Conservation (phyloP, 2,888 invertebrate species). For the Embidobia sp. region DNA sequence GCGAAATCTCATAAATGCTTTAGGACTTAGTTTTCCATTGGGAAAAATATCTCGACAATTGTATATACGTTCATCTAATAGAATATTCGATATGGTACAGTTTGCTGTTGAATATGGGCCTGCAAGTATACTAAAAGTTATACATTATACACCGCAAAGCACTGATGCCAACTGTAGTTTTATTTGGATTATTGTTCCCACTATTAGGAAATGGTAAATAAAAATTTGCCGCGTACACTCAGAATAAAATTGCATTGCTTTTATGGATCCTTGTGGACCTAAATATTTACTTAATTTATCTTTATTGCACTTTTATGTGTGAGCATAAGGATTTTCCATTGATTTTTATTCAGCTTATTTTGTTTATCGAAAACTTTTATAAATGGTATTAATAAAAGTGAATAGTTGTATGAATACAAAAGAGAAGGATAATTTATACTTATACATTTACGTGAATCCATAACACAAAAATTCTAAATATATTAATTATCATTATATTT, state of each 20-base stretch:
- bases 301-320: no score
- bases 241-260: neutral
- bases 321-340: no score
- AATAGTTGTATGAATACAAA: no score
- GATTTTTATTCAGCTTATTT: no score
- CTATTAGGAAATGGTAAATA: slow-evolving; percentile 28
- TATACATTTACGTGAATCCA: no score
- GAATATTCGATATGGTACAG: slow-evolving; percentile 29
- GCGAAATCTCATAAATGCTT: slow-evolving; percentile 34
- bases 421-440: no score
- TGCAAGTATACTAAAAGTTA: slow-evolving; percentile 9
- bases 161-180: slow-evolving; percentile 22
- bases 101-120: slow-evolving; percentile 28
- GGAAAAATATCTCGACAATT: slow-evolving; percentile 42
- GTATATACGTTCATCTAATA: slow-evolving; percentile 30
- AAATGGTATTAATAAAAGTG: no score
- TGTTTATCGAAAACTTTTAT: no score
- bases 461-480: no score
- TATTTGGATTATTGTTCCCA: slow-evolving; percentile 33
- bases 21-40: slow-evolving; percentile 30
- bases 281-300: no score
- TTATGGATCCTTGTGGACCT: no score
- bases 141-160: slow-evolving; percentile 44
- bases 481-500: no score
- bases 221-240: slow-evolving; percentile 2